Evolutionary conservation across 2,797 vertebrate genomes (phyloP).

Genomic region (Tamandua tetradactyla): DNA sequence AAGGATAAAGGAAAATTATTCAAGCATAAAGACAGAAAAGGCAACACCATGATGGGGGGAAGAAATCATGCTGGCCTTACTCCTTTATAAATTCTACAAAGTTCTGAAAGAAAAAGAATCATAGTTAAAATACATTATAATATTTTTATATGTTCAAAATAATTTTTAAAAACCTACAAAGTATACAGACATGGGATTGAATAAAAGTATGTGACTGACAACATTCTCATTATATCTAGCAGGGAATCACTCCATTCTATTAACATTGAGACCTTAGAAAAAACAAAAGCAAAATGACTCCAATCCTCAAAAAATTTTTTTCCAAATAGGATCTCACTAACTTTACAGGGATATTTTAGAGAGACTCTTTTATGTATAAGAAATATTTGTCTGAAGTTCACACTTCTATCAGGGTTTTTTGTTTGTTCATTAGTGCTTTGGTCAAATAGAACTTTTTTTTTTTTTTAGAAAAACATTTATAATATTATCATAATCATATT

Average conservation of each 20-base stretch:
- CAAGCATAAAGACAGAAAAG: background rate
- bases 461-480: background rate
- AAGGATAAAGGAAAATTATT: background rate
- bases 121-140: background rate
- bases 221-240: background rate
- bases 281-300: background rate
- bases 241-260: background rate
- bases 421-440: background rate
- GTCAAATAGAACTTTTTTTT: background rate
- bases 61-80: background rate
- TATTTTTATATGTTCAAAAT: background rate
- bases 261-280: background rate
- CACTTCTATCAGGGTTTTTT: background rate
- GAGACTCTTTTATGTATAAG: background rate
- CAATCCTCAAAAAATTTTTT: background rate
- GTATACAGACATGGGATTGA: background rate
- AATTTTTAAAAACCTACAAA: constrained; percentile 4
- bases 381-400: constrained; percentile 13
- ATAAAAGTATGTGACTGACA: background rate
- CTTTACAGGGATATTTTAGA: background rate
- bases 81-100: background rate
- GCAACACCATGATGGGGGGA: background rate
- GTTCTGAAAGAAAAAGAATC: background rate
- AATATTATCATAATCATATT: background rate
- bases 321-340: background rate